Evolutionary conservation across 2,888 invertebrate species (phyloP), one percentile per base, ranked within the genome.

Genomic region (Hirtodrosophila cameraria): DNA sequence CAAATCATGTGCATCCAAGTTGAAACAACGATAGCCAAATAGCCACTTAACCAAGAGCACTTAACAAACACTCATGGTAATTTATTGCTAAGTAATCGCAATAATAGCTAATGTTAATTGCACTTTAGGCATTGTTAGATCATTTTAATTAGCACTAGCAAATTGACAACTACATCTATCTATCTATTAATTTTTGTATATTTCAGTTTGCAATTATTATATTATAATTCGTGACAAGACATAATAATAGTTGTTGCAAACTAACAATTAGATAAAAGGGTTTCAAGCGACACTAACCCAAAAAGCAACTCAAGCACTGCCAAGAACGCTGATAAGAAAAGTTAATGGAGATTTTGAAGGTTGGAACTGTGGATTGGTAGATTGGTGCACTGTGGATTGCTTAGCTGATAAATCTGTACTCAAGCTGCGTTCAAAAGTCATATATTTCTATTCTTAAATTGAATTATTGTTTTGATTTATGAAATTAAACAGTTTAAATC

Each of bases 131-230:
- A 69, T 70, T 79, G 70, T 62, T 45, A 31, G 63, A 64, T n/a
- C n/a, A n/a, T n/a, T n/a, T n/a, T 78, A 48, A 71, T 75, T 75
- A 74, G 46, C 79, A 65, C 70, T 65, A 60, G 62, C 73, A 66
- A 60, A 74, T 64, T 62, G 59, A 61, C 57, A 68, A 64, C 45
- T 61, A 42, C 41, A 28, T 48, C 16, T 52, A 45, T 45, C 31
- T 33, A 30, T 39, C n/a, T 39, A 31, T 36, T 45, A 30, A n/a
- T 20, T 36, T 35, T 49, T 23, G 4, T 13, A 52, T 36, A 18
- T 45, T 57, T 64, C 15, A 31, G 41, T 61, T 55, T 11, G 38
- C 54, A 81, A 78, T 81, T 79, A 60, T 62, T 57, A 53, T 79
- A 60, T 62, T 57, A 53, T 75, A 83, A 76, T 83, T 69, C 65